A percentile compares a stretch with the other conserved stretches of the same genome.
These are phyloP conservation scores for Ormia ochracea DNA, from an alignment of 2,888 invertebrate species.

Conservation along the genomic window DNA sequence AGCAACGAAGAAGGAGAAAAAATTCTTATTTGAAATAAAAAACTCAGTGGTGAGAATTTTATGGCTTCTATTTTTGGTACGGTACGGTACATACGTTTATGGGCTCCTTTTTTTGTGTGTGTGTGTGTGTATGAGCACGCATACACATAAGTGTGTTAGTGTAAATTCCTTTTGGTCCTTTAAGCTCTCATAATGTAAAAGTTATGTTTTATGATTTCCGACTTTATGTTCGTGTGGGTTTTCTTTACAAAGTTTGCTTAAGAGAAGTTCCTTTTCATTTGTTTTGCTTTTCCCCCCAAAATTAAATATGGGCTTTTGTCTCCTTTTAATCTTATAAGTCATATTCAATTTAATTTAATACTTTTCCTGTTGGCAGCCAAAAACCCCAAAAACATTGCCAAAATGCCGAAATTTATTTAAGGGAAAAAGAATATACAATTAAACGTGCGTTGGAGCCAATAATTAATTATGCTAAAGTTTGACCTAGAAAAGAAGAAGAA, in stretches of 20 bases:
- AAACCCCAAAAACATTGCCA: background rate
- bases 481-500: background rate
- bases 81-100: too few relatives aligned
- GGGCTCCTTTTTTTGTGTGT: constrained; percentile 17
- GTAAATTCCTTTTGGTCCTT: constrained; percentile 13
- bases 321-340: constrained; percentile 32
- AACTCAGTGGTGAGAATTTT: constrained; percentile 39
- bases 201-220: constrained; percentile 56
- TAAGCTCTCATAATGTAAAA: constrained; percentile 55
- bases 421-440: background rate
- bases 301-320: constrained; percentile 25
- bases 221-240: constrained; percentile 33
- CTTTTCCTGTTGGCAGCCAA: constrained; percentile 18
- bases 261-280: constrained; percentile 3
- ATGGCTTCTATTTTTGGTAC: too few relatives aligned
- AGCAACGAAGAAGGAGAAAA: too few relatives aligned
- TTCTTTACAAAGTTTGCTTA: constrained; percentile 13
- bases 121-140: background rate
- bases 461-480: background rate
- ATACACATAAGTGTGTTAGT: background rate
- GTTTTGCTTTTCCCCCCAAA: background rate
- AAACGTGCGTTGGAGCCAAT: background rate
- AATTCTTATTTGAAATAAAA: background rate
- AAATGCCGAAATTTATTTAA: background rate
- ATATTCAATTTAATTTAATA: constrained; percentile 43